Evolutionary conservation across 2,797 vertebrate genomes (phyloP), one percentile per base, ranked within the genome.

Genomic region (Lacerta bilineata): DNA sequence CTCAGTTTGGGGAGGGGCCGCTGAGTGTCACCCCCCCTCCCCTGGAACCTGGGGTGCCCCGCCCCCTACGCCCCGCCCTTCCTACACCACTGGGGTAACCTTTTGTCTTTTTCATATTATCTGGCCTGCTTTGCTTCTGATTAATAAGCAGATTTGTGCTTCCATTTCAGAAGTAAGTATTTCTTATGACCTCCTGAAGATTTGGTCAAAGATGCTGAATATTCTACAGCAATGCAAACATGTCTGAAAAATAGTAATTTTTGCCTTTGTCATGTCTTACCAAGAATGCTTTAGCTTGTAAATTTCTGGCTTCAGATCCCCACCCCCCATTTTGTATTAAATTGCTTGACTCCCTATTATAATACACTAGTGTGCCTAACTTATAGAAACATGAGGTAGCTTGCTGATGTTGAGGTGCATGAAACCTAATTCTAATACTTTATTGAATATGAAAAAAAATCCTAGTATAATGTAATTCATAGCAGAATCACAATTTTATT

Each of bases 101-200:
- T 10, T 69, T 3, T 78, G 46, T 27, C 50, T 91, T 94, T 11
- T 36, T 50, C 80, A 55, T 72, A 39, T 85, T 61, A 84, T 59
- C 6, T 39, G 5, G 1, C 90, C 80, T 11, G 88, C 79, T 64
- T 89, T 64, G 89, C 27, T 0, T 83, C 36, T 59, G 83, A 83
- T 93, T 88, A 87, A 84, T 80, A 91, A 90, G 82, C 10, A 61
- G 25, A 1, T 76, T 23, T 39, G 9, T 61, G 68, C 55, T 94
- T 87, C 85, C 74, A 29, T 89, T 93, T 94, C 82, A 33, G 91
- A 81, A 93, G 90, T 84, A 72, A 93, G 85, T 87, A 43, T 3
- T 88, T 83, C 25, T 85, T 84, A 36, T 11, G 1, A 74, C 7
- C 27, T 88, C 1, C 78, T 77, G 78, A 79, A 90, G 10, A 41